A percentile compares a stretch with the other conserved stretches of the same genome.
These are phyloP conservation scores for Oreochromis spilurus DNA, from an alignment of 2,113 vertebrate genomes.

Conservation along the genomic window DNA sequence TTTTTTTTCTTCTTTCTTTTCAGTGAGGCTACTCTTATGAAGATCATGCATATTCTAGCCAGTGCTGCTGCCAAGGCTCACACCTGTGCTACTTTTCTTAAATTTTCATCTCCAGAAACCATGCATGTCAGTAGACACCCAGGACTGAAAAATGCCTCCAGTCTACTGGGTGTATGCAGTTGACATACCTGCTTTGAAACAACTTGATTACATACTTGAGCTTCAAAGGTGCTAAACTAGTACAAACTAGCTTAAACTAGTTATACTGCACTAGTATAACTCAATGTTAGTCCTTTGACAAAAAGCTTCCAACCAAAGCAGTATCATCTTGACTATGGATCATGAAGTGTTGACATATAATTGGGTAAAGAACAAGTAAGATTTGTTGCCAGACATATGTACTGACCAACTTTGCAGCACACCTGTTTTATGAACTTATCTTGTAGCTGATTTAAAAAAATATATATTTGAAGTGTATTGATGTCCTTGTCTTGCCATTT, in stretches of 20 bases:
- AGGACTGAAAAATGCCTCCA: slow-evolving; percentile 39
- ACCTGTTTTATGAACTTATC: slow-evolving; percentile 61
- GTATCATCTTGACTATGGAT: not conserved
- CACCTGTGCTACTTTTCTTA: slow-evolving; percentile 71
- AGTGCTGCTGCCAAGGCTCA: slow-evolving; percentile 67
- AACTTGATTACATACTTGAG: not conserved
- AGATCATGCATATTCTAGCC: slow-evolving; percentile 70
- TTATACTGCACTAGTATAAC: not conserved
- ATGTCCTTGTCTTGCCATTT: slow-evolving; percentile 23
- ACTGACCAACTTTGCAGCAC: not conserved
- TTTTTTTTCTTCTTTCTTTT: not conserved
- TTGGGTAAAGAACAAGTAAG: slow-evolving; percentile 1
- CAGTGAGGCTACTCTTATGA: slow-evolving; percentile 70
- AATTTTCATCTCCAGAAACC: slow-evolving; percentile 75
- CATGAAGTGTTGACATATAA: not conserved
- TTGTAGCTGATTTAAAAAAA: slow-evolving; percentile 46
- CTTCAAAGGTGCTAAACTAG: not conserved
- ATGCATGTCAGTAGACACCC: slow-evolving; percentile 74
- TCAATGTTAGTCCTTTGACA: not conserved
- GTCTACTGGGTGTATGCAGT: slow-evolving; percentile 40
- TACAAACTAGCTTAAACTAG: not conserved
- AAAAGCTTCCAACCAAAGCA: not conserved
- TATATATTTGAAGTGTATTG: slow-evolving; percentile 38
- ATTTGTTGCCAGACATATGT: not conserved
- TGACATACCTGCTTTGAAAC: slow-evolving; percentile 4